Evolutionary conservation across 2,888 invertebrate species (phyloP).

Genomic region (Pyrrhosoma nymphula): DNA sequence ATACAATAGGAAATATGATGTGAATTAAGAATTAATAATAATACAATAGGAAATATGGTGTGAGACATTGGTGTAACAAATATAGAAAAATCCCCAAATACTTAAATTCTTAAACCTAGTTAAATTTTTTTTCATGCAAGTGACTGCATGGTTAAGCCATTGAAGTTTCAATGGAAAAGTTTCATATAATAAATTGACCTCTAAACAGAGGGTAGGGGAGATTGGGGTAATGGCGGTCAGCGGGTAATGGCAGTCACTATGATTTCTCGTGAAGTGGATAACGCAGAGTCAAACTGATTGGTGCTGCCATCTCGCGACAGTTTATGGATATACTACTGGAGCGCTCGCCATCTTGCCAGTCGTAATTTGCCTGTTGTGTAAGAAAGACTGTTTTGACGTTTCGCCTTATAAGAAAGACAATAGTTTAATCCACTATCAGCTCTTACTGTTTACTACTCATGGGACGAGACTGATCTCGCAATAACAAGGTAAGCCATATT

Average conservation of each 20-base stretch:
- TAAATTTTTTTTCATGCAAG: too few relatives aligned
- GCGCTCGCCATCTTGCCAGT: background rate
- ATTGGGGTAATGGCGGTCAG: constrained; percentile 70
- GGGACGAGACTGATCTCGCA: background rate
- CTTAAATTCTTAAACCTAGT: too few relatives aligned
- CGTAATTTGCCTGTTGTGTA: background rate
- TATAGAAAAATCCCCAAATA: too few relatives aligned
- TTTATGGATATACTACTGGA: background rate
- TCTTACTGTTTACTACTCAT: too few relatives aligned
- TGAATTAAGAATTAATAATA: too few relatives aligned
- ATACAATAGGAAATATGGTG: too few relatives aligned
- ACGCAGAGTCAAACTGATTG: background rate
- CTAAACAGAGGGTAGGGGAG: constrained; percentile 64
- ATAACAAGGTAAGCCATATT: background rate
- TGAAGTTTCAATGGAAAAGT: too few relatives aligned
- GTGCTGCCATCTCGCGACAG: background rate
- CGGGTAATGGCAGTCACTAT: constrained; percentile 64
- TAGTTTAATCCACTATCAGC: background rate
- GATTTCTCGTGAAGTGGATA: constrained; percentile 20
- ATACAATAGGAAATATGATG: too few relatives aligned
- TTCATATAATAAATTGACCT: too few relatives aligned
- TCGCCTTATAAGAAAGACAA: background rate
- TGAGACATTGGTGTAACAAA: too few relatives aligned
- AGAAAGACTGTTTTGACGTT: background rate
- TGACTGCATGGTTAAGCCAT: too few relatives aligned